Evolutionary conservation across 2,797 vertebrate genomes (phyloP), one percentile per base, ranked within the genome.

Genomic region (Anniella stebbinsi): DNA sequence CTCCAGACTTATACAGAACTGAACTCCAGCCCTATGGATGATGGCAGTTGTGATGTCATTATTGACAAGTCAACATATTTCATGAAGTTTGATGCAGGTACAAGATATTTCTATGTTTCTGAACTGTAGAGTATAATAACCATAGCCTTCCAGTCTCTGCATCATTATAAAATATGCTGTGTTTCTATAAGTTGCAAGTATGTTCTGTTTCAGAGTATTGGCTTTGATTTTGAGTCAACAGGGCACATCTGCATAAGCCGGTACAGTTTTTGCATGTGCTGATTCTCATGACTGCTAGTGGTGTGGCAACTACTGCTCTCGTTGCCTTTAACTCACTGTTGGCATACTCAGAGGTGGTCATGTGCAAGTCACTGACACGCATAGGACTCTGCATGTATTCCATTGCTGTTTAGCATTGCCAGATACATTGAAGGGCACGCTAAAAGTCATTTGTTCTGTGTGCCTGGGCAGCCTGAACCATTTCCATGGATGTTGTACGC

Each of bases 51-150:
- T 97, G 98, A 99, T 23, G 0, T 98, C 45, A 91, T 98, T 70
- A 93, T 99, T 60, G 98, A 99, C 89, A 99, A 98, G 88, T 99
- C 98, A 60, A 98, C 98, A 0, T 97, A 99, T 91, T 99, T 99
- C 95, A 99, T 99, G 99, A 99, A 99, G 94, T 96, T 99, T 87
- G 99, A 99, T 96, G 99, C 99, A 97, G 99, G 99, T 99, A 96
- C 96, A 92, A 91, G 30, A 0, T 92, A 25, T 82, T 38, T 85
- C 76, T 30, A 12, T 88, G 28, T 90, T 41, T 87, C 87, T 92
- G 3, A 28, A 25, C 38, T 60, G 3, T 57, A 7, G 4, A 54
- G 2, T 60, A 38, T 38, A 89, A 72, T 25, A 66, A n/a, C 30
- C 48, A 30, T 45, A 67, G 10, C 25, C 30, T 76, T 78, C 7